Percentiles rank a stretch among this genome's conserved stretches.
phyloP scores from a whole-genome alignment of 2,113 vertebrate species.

The Onychorhynchus coronatus region DNA sequence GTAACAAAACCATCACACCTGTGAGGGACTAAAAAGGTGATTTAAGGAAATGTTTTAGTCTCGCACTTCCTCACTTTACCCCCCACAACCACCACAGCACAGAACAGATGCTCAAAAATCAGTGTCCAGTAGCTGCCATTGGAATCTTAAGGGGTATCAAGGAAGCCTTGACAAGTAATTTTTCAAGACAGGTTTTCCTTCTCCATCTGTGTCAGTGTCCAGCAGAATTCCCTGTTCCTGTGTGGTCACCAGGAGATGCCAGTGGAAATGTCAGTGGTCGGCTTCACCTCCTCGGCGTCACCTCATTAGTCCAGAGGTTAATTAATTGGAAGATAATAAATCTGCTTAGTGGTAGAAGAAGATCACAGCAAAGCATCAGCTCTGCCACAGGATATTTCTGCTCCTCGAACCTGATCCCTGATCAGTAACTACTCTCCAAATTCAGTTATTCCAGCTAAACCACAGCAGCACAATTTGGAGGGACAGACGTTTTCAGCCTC shows the following conservation, averaged over 20 bases:
- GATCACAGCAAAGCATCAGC: not conserved
- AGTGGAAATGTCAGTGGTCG: not conserved
- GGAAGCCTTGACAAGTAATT: not conserved
- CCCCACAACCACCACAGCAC: not conserved
- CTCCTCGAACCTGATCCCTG: not conserved
- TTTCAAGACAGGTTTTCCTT: fast-evolving
- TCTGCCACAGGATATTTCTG: not conserved
- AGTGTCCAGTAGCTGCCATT: not conserved
- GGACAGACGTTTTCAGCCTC: not conserved
- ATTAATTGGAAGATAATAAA: not conserved
- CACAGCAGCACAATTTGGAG: not conserved
- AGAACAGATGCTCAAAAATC: not conserved
- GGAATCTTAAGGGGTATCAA: not conserved
- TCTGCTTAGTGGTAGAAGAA: not conserved
- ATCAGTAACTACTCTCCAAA: not conserved
- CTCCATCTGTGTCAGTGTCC: not conserved
- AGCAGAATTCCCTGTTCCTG: not conserved
- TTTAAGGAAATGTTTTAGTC: not conserved
- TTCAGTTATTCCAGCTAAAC: not conserved
- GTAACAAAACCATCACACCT: not conserved
- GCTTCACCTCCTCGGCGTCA: fast-evolving
- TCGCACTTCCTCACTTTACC: not conserved
- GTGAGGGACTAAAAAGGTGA: not conserved
- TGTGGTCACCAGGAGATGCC: not conserved
- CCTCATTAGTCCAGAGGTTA: not conserved